These are phyloP conservation scores for Tubiluchus corallicola DNA, from an alignment of 2,888 invertebrate genomes.

Conservation along the genomic window DNA sequence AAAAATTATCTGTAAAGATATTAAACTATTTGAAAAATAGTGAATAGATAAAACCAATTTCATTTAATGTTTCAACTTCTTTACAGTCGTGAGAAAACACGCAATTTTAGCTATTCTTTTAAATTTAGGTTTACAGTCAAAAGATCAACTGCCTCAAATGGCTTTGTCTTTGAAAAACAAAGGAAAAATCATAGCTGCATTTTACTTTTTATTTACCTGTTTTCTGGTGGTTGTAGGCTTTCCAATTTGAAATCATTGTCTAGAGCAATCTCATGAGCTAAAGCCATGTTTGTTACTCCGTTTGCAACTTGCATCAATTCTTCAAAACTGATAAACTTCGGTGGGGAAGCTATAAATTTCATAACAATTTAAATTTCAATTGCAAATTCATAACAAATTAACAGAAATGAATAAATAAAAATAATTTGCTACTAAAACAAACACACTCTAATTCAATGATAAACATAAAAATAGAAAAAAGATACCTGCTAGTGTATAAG, in stretches of 20 bases:
- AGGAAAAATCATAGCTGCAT: background rate
- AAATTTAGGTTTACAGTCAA: no score
- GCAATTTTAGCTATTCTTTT: no score
- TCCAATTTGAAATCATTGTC: slow-evolving; percentile 75
- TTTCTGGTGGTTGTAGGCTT: slow-evolving; percentile 54
- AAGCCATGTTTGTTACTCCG: slow-evolving; percentile 74
- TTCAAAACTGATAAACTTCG: slow-evolving; percentile 60
- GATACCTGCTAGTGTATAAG: background rate
- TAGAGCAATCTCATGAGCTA: slow-evolving; percentile 91
- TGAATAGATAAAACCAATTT: slow-evolving; percentile 5
- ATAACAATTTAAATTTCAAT: no score
- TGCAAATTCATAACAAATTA: no score
- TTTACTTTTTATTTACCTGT: slow-evolving; percentile 35
- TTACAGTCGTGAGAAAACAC: background rate
- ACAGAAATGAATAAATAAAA: no score
- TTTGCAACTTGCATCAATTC: slow-evolving; percentile 73
- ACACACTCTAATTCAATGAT: no score
- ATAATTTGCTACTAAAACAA: no score
- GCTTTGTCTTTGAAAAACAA: no score
- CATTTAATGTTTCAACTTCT: slow-evolving; percentile 4
- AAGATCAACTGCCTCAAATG: no score
- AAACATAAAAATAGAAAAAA: no score
- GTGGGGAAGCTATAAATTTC: slow-evolving; percentile 54
- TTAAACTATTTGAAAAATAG: no score
- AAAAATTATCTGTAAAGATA: no score